Percentiles rank a stretch among this genome's conserved stretches.
Conservation (phyloP, 2,113 vertebrate species). For the Ammodytes marinus region DNA sequence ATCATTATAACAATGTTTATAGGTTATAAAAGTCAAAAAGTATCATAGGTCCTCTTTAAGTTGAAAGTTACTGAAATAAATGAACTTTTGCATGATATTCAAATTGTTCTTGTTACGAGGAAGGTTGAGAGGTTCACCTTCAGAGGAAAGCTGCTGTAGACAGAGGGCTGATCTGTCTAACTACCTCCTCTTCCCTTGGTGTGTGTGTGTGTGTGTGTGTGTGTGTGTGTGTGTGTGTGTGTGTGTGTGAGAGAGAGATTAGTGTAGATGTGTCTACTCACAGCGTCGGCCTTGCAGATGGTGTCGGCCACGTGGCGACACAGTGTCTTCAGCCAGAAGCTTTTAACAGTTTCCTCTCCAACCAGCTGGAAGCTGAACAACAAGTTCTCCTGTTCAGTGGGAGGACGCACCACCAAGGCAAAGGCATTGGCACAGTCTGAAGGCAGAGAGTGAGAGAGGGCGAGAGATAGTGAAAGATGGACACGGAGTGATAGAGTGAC, state of each 20-base stretch:
- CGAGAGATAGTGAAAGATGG: neutral
- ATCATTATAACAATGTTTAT: no score
- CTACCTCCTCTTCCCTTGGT: neutral
- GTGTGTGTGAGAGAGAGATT: slow-evolving; percentile 21
- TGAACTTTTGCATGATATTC: no score
- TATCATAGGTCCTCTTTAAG: no score
- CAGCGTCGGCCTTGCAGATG: slow-evolving; percentile 96
- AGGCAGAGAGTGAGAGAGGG: neutral
- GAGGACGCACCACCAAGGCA: slow-evolving; percentile 94
- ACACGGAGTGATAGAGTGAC: neutral
- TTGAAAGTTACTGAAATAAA: no score
- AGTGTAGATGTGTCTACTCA: slow-evolving; percentile 81
- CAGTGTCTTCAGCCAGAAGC: slow-evolving; percentile 91
- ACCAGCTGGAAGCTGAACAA: slow-evolving; percentile 97
- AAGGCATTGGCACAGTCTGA: slow-evolving; percentile 96
- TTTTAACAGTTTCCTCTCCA: slow-evolving; percentile 91
- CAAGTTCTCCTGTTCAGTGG: slow-evolving; percentile 95
- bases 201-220: slow-evolving; percentile 11
- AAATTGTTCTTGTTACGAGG: no score
- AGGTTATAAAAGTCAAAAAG: no score
- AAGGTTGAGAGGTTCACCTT: no score
- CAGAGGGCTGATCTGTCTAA: neutral
- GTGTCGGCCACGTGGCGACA: slow-evolving; percentile 98
- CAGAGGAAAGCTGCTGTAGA: no score
- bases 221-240: slow-evolving; percentile 5